Evolutionary conservation across 2,888 invertebrate species (phyloP).

Genomic region (Campopleginae sp.): DNA sequence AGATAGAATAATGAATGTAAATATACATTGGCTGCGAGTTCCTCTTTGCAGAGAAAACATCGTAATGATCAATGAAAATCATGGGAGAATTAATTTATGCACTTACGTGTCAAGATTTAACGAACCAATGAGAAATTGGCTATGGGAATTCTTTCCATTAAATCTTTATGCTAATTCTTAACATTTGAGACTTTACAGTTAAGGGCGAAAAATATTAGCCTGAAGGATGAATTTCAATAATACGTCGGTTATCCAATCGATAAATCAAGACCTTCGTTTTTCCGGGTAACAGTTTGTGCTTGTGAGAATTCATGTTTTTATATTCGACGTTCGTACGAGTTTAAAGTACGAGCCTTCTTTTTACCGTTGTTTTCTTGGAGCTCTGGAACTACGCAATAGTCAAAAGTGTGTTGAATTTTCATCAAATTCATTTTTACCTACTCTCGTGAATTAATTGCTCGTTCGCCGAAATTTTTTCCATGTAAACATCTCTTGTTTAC

Average conservation of each 20-base stretch:
- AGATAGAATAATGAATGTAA: background rate
- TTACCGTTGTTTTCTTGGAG: constrained; percentile 39
- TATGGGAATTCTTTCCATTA: background rate
- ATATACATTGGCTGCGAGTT: background rate
- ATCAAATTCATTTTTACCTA: background rate
- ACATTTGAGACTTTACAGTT: background rate
- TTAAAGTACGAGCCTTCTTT: background rate
- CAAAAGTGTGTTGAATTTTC: constrained; percentile 25
- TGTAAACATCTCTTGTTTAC: background rate
- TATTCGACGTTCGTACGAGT: constrained; percentile 4
- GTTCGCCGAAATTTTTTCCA: background rate
- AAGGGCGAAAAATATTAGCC: background rate
- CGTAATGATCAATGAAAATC: background rate
- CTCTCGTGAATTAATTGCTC: background rate
- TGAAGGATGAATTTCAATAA: background rate
- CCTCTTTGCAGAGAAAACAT: background rate
- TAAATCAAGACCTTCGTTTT: constrained; percentile 2
- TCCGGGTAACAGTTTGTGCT: background rate
- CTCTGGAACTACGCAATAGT: constrained; percentile 30
- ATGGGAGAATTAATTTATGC: background rate
- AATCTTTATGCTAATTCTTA: background rate
- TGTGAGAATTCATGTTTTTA: background rate
- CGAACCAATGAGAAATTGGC: background rate
- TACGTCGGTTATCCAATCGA: background rate
- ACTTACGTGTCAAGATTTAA: background rate